Conservation (phyloP, 1,140 invertebrate species). For the Nasonia longicornis region DNA sequence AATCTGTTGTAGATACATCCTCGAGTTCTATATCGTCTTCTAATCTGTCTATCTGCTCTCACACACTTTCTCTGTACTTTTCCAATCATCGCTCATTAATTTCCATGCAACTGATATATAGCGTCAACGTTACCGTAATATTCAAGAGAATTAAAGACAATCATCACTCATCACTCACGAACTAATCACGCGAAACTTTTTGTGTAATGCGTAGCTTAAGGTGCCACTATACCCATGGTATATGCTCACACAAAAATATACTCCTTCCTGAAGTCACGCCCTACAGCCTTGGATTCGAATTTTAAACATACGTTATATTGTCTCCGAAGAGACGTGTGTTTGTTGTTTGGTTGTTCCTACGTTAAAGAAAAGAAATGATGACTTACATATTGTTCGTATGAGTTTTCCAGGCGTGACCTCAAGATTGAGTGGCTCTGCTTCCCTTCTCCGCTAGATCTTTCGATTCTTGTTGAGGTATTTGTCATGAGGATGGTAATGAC, state of each 20-base stretch:
- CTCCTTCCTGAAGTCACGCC: slow-evolving; percentile 31
- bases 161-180: not conserved
- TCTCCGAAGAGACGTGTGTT: not conserved
- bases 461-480: slow-evolving; percentile 22
- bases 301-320: not conserved
- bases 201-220: slow-evolving; percentile 52
- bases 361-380: not conserved
- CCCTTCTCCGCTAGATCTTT: slow-evolving; percentile 45
- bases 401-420: slow-evolving; percentile 56
- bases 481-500: slow-evolving; percentile 9
- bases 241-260: slow-evolving; percentile 46
- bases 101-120: too few relatives aligned
- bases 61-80: too few relatives aligned
- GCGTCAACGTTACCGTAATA: too few relatives aligned
- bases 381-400: slow-evolving; percentile 44
- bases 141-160: too few relatives aligned
- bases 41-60: not conserved
- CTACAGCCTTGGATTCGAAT: slow-evolving; percentile 27
- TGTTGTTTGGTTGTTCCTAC: not conserved
- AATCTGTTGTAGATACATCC: not conserved
- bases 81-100: too few relatives aligned
- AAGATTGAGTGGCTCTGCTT: slow-evolving; percentile 52
- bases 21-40: slow-evolving; percentile 8
- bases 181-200: not conserved
- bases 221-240: slow-evolving; percentile 68